These are phyloP conservation scores for Tetrax tetrax DNA, from an alignment of 2,113 vertebrate genomes.

Conservation along the genomic window DNA sequence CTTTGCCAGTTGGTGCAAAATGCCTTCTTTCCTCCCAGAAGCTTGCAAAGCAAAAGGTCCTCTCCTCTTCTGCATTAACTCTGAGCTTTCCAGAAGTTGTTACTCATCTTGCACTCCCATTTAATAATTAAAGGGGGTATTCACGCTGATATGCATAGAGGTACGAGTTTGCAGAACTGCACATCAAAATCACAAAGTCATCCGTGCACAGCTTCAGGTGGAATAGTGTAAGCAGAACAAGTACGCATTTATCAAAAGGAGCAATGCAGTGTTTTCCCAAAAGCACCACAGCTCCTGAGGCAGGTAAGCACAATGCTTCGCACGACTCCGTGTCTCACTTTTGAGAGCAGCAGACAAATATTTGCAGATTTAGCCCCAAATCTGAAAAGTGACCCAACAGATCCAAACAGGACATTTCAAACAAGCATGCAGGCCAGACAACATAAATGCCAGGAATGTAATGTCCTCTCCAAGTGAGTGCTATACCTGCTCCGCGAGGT, in stretches of 20 bases:
- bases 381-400: not conserved
- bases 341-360: not conserved
- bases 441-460: conserved; percentile 21
- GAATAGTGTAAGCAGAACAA: not conserved
- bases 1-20: conserved; percentile 62
- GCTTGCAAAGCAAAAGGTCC: conserved; percentile 29
- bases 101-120: not conserved
- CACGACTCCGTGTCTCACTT: accelerated
- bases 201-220: not conserved
- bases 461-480: not conserved
- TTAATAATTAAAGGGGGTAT: not conserved
- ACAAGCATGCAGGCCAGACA: not conserved
- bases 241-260: not conserved
- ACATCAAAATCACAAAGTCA: not conserved
- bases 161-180: not conserved
- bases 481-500: not conserved
- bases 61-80: not conserved
- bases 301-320: not conserved
- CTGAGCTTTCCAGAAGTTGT: not conserved
- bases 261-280: not conserved
- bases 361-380: not conserved
- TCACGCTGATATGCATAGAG: not conserved
- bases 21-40: conserved; percentile 45
- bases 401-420: not conserved
- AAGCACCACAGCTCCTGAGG: not conserved